A percentile compares a stretch with the other conserved stretches of the same genome.
phyloP scores from a whole-genome alignment of 2,113 vertebrate genomes.

The Pygoscelis adeliae region DNA sequence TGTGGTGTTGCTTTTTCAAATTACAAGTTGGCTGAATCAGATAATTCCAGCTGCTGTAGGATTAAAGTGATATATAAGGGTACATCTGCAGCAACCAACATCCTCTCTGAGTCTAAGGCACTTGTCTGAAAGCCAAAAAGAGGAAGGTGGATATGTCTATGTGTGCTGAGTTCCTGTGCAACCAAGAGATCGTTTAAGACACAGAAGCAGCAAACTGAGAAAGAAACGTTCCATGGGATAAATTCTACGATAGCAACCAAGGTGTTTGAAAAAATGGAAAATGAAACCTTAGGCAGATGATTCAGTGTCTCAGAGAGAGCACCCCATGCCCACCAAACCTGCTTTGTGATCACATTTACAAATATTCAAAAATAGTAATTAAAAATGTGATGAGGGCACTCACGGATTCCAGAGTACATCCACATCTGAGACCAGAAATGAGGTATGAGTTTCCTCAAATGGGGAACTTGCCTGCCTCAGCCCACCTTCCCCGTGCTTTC shows the following conservation, averaged over 20 bases:
- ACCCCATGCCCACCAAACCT: background rate
- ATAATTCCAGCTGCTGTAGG: background rate
- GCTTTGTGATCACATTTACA: background rate
- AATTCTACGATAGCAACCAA: background rate
- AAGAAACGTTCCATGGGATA: background rate
- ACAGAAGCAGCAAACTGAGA: background rate
- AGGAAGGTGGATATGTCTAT: too few species aligned
- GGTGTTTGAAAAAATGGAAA: background rate
- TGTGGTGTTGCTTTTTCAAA: background rate
- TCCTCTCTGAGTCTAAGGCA: background rate
- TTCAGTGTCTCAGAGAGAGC: background rate
- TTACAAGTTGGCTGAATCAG: background rate
- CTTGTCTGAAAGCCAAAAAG: background rate
- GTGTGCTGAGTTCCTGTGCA: background rate
- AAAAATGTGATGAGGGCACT: background rate
- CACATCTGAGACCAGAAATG: background rate
- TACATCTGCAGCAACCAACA: background rate
- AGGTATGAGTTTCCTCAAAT: background rate
- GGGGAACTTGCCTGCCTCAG: fast-evolving
- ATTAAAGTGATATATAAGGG: background rate
- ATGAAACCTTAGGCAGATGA: background rate
- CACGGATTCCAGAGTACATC: background rate
- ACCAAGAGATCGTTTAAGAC: background rate
- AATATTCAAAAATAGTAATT: background rate
- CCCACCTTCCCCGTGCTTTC: background rate